Conservation (phyloP, 2,888 invertebrate species). For the Mythimna loreyi region DNA sequence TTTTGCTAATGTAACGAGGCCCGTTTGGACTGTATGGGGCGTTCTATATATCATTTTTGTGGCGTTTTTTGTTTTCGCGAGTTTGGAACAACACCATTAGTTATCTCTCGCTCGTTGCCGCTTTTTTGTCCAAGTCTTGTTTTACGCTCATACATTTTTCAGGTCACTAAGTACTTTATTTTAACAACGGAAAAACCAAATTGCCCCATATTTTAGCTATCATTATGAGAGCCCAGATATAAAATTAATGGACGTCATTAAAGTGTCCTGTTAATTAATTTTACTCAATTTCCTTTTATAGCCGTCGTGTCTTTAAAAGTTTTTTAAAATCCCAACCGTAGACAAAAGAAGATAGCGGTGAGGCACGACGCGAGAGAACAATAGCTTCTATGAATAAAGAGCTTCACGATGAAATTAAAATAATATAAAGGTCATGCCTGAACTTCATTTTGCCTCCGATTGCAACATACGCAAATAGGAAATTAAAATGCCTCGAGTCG, state of each 20-base stretch:
- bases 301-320: constrained; percentile 32
- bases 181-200: constrained; percentile 1
- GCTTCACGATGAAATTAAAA: constrained; percentile 49
- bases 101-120: constrained; percentile 62
- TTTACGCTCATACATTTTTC: constrained; percentile 62
- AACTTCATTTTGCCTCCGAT: constrained; percentile 29
- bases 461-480: constrained; percentile 33
- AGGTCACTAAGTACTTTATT: constrained; percentile 27
- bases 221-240: constrained; percentile 20
- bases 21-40: constrained; percentile 45
- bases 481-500: constrained; percentile 31
- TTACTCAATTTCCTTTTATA: constrained; percentile 47
- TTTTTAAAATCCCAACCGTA: constrained; percentile 38
- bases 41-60: constrained; percentile 67
- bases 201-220: constrained; percentile 22
- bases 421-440: constrained; percentile 38
- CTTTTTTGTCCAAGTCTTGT: constrained; percentile 57
- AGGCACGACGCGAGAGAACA: constrained; percentile 46
- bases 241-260: constrained; percentile 37
- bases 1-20: constrained; percentile 60
- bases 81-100: constrained; percentile 73
- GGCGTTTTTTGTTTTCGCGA: constrained; percentile 66
- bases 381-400: constrained; percentile 55
- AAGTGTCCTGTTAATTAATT: constrained; percentile 49
- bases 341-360: constrained; percentile 53